These are phyloP conservation scores for Drosophila pectinifera DNA, from an alignment of 1,140 invertebrate species.

Conservation along the genomic window DNA sequence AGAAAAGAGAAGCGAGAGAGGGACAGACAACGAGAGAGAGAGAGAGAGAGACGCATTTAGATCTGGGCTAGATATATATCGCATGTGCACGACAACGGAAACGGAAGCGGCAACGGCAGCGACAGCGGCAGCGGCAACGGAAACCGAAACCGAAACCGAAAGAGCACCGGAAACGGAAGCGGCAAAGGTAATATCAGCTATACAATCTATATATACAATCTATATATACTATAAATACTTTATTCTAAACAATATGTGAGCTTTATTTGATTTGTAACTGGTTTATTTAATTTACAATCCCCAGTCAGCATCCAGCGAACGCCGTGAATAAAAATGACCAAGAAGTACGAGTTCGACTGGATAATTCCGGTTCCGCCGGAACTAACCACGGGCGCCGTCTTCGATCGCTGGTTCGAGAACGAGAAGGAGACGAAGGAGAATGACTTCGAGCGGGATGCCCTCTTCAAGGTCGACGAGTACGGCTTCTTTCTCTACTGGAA, in stretches of 20 bases:
- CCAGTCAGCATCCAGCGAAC: slow-evolving; percentile 6
- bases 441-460: slow-evolving; percentile 94
- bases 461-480: slow-evolving; percentile 98
- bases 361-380: slow-evolving; percentile 95
- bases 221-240: too few relatives aligned
- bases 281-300: too few relatives aligned
- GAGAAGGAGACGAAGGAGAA: slow-evolving; percentile 91
- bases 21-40: slow-evolving; percentile 1
- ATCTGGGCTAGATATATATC: slow-evolving; percentile 31
- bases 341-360: slow-evolving; percentile 99
- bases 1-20: neutral
- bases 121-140: slow-evolving; percentile 19
- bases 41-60: slow-evolving; percentile 15
- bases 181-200: slow-evolving; percentile 17
- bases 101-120: slow-evolving; percentile 16
- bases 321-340: slow-evolving; percentile 91
- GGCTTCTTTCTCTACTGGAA: slow-evolving; percentile 99
- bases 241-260: too few relatives aligned
- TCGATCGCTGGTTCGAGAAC: slow-evolving; percentile 99
- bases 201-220: too few relatives aligned
- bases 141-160: slow-evolving; percentile 19
- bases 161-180: slow-evolving; percentile 22
- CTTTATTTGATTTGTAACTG: too few relatives aligned
- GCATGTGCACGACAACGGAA: slow-evolving; percentile 28
- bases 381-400: slow-evolving; percentile 91